Conservation (phyloP, 1,140 invertebrate genomes). For the Tetramorium alpestre region DNA sequence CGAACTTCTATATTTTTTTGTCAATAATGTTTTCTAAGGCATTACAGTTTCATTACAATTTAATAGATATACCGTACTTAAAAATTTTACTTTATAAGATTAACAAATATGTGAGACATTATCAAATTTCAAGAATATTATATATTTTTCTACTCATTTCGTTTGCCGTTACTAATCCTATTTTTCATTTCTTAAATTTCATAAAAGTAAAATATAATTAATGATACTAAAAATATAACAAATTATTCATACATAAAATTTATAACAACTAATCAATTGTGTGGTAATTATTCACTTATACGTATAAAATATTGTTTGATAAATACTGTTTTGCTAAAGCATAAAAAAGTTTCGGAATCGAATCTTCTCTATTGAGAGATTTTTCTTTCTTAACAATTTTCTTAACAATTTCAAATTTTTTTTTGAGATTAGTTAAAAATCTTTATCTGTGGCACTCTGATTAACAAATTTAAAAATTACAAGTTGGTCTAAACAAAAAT, state of each 20-base stretch:
- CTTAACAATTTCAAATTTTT: conserved; percentile 19
- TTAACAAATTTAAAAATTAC: conserved; percentile 11
- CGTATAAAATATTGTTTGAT: not conserved
- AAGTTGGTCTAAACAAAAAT: not conserved
- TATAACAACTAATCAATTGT: not conserved
- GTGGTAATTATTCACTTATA: not conserved
- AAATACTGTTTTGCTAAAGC: not conserved
- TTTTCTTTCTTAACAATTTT: conserved; percentile 9
- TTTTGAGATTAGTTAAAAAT: not conserved
- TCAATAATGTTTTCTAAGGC: conserved; percentile 10
- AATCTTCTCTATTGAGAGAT: not conserved
- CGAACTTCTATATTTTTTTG: conserved; percentile 49
- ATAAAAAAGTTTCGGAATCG: not conserved
- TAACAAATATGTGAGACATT: not conserved
- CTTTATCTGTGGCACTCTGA: not conserved
- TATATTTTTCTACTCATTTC: not conserved
- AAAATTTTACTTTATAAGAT: not conserved
- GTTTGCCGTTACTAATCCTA: not conserved
- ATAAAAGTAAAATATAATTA: not conserved
- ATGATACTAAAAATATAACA: not conserved
- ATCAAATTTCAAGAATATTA: not conserved
- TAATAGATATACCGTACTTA: not conserved
- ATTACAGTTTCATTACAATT: not conserved
- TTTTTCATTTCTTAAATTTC: not conserved
- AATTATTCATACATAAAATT: not conserved